A percentile compares a stretch with the other conserved stretches of the same genome.
Evolutionary conservation across 2,113 vertebrate species (phyloP).

Genomic region (Hemichromis elongatus): DNA sequence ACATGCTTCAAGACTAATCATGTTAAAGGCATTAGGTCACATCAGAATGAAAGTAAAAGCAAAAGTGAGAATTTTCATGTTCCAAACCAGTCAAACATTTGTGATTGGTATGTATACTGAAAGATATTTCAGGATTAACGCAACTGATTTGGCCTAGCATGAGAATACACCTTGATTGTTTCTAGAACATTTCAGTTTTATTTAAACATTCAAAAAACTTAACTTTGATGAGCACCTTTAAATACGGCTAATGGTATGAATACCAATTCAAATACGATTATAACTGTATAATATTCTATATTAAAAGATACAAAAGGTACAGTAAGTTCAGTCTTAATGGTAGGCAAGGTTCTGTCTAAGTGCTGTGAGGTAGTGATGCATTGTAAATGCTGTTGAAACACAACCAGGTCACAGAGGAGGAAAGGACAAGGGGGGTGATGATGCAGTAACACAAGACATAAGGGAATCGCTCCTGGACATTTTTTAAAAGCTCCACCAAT

Average conservation of each 20-base stretch:
- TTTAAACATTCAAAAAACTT: background rate
- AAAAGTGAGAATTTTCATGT: background rate
- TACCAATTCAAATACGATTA: background rate
- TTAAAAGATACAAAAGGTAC: background rate
- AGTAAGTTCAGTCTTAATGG: background rate
- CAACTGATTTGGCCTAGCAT: background rate
- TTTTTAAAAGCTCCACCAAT: slow-evolving; percentile 57
- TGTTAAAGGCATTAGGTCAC: background rate
- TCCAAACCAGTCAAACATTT: background rate
- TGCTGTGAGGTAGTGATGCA: slow-evolving; percentile 63
- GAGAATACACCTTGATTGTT: background rate
- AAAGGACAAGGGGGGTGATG: slow-evolving; percentile 47
- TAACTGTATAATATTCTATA: background rate
- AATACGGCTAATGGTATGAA: background rate
- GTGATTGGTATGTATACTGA: background rate
- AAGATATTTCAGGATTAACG: background rate
- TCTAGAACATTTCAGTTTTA: background rate
- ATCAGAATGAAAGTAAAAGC: background rate
- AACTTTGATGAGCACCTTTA: background rate
- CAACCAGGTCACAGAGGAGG: slow-evolving; percentile 60
- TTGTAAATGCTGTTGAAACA: slow-evolving; percentile 64
- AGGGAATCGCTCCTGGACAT: slow-evolving; percentile 53
- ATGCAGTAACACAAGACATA: slow-evolving; percentile 41
- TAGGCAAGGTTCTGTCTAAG: slow-evolving; percentile 42
- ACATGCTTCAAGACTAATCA: background rate